Conservation (phyloP, 2,888 invertebrate genomes). For the Oscheius myriophilus region DNA sequence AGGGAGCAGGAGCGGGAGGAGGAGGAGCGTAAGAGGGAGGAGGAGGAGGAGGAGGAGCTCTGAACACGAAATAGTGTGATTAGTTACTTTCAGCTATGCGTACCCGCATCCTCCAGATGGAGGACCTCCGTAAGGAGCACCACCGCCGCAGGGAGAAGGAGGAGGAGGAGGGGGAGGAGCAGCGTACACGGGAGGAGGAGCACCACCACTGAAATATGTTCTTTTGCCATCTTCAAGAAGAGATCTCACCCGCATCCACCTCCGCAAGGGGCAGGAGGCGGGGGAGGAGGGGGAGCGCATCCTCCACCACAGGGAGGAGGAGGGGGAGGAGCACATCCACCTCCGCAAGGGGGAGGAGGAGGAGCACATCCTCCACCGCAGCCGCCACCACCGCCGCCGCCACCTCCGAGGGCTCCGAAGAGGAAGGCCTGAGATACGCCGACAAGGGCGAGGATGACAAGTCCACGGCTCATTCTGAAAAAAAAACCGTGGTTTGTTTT, state of each 20-base stretch:
- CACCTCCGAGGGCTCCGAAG: not conserved
- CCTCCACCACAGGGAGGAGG: not conserved
- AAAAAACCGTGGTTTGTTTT: too few relatives aligned
- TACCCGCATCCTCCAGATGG: not conserved
- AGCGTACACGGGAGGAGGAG: too few relatives aligned
- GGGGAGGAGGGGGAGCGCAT: not conserved
- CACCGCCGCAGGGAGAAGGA: too few relatives aligned
- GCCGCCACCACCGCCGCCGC: not conserved
- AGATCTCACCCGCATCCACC: not conserved
- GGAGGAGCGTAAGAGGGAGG: not conserved
- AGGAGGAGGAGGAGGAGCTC: too few relatives aligned
- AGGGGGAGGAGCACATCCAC: too few relatives aligned
- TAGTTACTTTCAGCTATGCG: too few relatives aligned
- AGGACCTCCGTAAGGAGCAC: not conserved
- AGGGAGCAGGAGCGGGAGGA: not conserved
- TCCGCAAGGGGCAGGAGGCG: too few relatives aligned
- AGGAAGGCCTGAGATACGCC: not conserved
- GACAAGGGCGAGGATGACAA: not conserved
- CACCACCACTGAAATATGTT: not conserved
- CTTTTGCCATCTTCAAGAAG: not conserved
- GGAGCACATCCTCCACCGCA: not conserved
- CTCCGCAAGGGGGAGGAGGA: too few relatives aligned
- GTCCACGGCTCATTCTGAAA: conserved; percentile 7
- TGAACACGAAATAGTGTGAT: too few relatives aligned
- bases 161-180: conserved; percentile 16